A percentile compares a stretch with the other conserved stretches of the same genome.
Evolutionary conservation across 1,140 invertebrate species (phyloP).

Genomic region (Zaprionus camerounensis): DNA sequence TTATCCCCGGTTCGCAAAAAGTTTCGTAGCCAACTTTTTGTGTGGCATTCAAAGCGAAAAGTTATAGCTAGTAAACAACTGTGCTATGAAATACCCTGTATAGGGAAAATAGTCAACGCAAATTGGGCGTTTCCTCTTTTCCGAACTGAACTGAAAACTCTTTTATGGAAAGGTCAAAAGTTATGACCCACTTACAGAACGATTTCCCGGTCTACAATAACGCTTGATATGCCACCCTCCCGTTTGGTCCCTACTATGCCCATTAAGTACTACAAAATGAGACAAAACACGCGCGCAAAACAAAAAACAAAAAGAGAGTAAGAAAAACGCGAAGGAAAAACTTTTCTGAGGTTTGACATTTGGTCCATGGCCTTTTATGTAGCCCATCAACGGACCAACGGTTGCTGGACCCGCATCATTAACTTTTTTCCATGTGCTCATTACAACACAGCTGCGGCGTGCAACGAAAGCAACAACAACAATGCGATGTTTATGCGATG

Average conservation of each 20-base stretch:
- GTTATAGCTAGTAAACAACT: background rate
- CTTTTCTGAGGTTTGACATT: slow-evolving; percentile 73
- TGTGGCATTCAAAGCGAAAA: slow-evolving; percentile 6
- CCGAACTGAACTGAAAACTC: background rate
- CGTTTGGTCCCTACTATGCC: background rate
- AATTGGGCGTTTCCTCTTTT: background rate
- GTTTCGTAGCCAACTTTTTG: slow-evolving; percentile 42
- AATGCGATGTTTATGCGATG: slow-evolving; percentile 51
- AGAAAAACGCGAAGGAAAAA: slow-evolving; percentile 39
- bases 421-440: slow-evolving; percentile 63
- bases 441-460: slow-evolving; percentile 40
- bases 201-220: background rate
- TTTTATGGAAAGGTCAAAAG: background rate
- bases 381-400: slow-evolving; percentile 49
- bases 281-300: slow-evolving; percentile 47
- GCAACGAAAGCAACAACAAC: background rate
- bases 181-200: slow-evolving; percentile 6
- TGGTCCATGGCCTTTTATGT: slow-evolving; percentile 68
- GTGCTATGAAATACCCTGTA: slow-evolving; percentile 20
- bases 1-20: slow-evolving; percentile 28
- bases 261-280: slow-evolving; percentile 38
- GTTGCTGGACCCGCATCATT: slow-evolving; percentile 69
- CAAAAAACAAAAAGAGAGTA: slow-evolving; percentile 49
- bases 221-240: background rate
- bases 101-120: background rate